Evolutionary conservation across 2,113 vertebrate genomes (phyloP).

Genomic region (Macroglossus sobrinus): DNA sequence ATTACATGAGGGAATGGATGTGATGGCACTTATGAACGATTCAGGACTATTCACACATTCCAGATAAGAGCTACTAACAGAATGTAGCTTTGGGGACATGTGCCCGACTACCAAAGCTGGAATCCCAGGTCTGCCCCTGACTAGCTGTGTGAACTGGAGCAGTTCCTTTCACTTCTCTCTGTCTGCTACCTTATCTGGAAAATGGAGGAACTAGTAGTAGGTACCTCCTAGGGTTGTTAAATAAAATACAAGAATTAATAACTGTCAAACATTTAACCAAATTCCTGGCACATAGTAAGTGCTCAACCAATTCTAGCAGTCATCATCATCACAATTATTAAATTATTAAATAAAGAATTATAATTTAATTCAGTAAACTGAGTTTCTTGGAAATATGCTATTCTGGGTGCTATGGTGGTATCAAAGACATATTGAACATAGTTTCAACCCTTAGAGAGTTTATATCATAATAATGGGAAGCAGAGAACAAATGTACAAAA

Average conservation of each 20-base stretch:
- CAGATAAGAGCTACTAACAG: background rate
- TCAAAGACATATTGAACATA: background rate
- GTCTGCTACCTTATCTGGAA: background rate
- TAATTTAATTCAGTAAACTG: background rate
- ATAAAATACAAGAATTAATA: background rate
- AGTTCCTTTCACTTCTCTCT: no score
- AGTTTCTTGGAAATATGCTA: background rate
- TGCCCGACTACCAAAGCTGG: background rate
- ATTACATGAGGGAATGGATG: background rate
- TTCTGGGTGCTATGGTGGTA: background rate
- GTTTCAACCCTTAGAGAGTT: background rate
- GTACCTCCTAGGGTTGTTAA: background rate
- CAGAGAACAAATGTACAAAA: background rate
- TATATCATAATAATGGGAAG: background rate
- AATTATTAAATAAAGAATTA: background rate
- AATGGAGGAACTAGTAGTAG: background rate
- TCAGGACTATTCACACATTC: background rate
- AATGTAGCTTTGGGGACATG: rapidly evolving
- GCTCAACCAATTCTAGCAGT: background rate
- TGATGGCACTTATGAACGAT: background rate
- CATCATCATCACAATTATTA: background rate
- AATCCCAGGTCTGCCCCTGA: no score
- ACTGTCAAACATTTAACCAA: background rate
- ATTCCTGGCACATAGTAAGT: background rate
- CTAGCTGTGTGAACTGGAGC: background rate